phyloP scores from a whole-genome alignment of 1,140 invertebrate genomes.

The Callitettix versicolor region DNA sequence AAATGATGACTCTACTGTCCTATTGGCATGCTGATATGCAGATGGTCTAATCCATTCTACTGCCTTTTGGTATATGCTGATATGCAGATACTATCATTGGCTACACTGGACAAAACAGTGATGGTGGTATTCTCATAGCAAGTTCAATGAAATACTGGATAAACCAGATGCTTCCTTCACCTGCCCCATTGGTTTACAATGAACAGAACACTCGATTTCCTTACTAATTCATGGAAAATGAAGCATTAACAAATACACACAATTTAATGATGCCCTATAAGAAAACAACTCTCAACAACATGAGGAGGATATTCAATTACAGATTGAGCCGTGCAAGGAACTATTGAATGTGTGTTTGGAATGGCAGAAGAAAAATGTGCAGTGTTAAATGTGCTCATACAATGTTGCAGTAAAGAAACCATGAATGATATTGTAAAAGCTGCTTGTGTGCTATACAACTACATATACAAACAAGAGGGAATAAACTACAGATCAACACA shows the following conservation, averaged over 20 bases:
- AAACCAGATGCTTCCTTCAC: conserved; percentile 10
- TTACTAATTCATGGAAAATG: conserved; percentile 26
- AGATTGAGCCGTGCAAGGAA: conserved; percentile 31
- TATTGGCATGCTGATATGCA: conserved; percentile 30
- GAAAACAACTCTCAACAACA: conserved; percentile 20
- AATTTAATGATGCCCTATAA: conserved; percentile 29
- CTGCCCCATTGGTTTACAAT: conserved; percentile 23
- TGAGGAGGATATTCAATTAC: conserved; percentile 31
- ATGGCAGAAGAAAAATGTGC: conserved; percentile 23
- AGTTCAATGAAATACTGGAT: conserved; percentile 13
- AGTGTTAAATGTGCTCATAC: conserved; percentile 12
- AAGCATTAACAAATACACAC: conserved; percentile 26
- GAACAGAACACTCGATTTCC: conserved; percentile 16
- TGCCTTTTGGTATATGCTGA: too few relatives aligned
- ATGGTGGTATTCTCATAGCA: conserved; percentile 29
- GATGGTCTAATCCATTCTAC: conserved; percentile 31
- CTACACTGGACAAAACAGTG: conserved; percentile 28
- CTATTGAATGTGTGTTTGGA: conserved; percentile 35
- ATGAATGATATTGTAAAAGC: conserved; percentile 17
- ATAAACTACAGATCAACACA: too few relatives aligned
- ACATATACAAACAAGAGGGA: too few relatives aligned
- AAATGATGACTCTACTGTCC: too few relatives aligned
- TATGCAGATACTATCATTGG: conserved; percentile 29
- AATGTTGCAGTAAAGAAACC: conserved; percentile 14
- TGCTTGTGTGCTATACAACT: conserved; percentile 21